Conservation (phyloP, 2,113 vertebrate species). For the Myodes glareolus region DNA sequence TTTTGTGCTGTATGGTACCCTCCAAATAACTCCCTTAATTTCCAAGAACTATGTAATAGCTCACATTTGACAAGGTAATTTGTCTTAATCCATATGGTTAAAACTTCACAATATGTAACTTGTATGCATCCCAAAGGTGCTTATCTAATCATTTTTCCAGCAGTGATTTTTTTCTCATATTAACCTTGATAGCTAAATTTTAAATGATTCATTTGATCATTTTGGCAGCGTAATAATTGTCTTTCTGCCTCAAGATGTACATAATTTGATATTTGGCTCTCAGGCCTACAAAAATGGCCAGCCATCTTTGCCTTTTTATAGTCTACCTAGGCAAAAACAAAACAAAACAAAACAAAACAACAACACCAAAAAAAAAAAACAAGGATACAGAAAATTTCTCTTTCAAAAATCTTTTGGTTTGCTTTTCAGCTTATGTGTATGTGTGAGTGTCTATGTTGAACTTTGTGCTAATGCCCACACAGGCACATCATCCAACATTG, state of each 20-base stretch:
- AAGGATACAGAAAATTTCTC: background rate
- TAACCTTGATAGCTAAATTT: background rate
- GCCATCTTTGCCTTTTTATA: background rate
- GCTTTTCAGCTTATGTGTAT: background rate
- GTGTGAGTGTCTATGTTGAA: background rate
- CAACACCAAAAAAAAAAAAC: background rate
- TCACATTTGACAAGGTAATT: background rate
- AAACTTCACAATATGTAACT: background rate
- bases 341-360: background rate
- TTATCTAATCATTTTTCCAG: background rate
- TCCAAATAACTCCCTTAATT: background rate
- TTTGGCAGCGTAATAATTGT: background rate
- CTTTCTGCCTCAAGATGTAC: background rate
- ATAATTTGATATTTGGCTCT: background rate
- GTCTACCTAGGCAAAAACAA: background rate
- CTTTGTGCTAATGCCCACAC: background rate
- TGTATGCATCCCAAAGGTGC: background rate
- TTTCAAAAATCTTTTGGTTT: too few relatives aligned
- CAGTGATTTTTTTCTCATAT: background rate
- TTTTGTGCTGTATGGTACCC: background rate
- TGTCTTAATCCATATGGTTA: background rate
- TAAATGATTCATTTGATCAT: background rate
- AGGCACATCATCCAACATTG: background rate
- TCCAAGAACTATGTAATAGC: background rate
- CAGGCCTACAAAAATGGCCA: rapidly evolving